Conservation (phyloP, 2,113 vertebrate genomes). For the Austrofundulus limnaeus region DNA sequence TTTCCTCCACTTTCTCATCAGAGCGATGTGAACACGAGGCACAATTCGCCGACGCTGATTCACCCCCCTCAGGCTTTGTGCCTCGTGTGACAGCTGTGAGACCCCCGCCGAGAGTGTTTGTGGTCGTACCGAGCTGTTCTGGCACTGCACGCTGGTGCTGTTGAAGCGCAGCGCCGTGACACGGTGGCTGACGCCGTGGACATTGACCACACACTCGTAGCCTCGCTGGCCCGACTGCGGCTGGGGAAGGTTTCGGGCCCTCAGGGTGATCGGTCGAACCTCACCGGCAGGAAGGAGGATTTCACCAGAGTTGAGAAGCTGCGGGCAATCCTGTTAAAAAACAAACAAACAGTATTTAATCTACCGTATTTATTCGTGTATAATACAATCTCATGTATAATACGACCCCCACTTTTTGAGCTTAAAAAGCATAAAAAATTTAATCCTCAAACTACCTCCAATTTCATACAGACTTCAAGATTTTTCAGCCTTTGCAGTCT, state of each 20-base stretch:
- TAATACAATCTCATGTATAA: too few species aligned
- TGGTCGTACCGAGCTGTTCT: constrained; percentile 93
- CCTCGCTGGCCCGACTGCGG: constrained; percentile 95
- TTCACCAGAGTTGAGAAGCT: constrained; percentile 91
- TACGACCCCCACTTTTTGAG: too few species aligned
- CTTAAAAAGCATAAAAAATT: too few species aligned
- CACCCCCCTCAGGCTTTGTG: constrained; percentile 47
- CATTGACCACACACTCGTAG: constrained; percentile 92
- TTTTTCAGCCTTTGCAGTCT: too few species aligned
- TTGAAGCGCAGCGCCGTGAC: constrained; percentile 98
- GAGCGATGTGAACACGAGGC: constrained; percentile 42
- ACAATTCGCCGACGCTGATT: constrained; percentile 46
- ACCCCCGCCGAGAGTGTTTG: constrained; percentile 57
- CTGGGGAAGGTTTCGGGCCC: constrained; percentile 93
- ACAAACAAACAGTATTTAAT: too few species aligned
- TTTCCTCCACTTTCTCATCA: constrained; percentile 37
- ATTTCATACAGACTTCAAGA: too few species aligned
- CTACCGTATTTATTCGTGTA: too few species aligned
- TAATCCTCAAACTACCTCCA: too few species aligned
- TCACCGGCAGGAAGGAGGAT: constrained; percentile 95
- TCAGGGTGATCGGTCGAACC: constrained; percentile 93
- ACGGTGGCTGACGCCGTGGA: constrained; percentile 87
- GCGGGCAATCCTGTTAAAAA: constrained; percentile 88
- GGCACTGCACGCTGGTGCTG: constrained; percentile 98
- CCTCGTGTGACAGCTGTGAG: constrained; percentile 60